A percentile compares a stretch with the other conserved stretches of the same genome.
phyloP scores from a whole-genome alignment of 2,113 vertebrate genomes.

The Cranoglanis bouderius region DNA sequence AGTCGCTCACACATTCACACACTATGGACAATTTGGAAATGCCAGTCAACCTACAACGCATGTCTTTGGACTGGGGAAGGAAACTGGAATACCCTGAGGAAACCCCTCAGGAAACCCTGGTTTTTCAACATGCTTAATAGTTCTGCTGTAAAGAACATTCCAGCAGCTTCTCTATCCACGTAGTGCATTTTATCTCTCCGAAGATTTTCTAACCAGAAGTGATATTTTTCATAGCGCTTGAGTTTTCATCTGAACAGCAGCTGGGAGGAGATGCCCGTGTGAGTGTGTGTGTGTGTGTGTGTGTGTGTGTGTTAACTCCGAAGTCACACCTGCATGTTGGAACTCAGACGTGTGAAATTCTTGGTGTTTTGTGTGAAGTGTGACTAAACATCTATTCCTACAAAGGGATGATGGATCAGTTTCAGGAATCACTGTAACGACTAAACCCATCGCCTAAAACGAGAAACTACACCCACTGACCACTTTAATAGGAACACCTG shows the following conservation, averaged over 20 bases:
- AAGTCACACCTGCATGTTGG: not conserved
- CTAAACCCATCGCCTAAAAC: not conserved
- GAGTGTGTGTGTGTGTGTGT: constrained; percentile 8
- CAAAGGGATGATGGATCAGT: not conserved
- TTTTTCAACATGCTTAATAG: too few species aligned
- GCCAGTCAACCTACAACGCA: too few species aligned
- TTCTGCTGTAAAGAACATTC: not conserved
- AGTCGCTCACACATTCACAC: too few species aligned
- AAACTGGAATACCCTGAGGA: too few species aligned
- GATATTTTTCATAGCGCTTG: not conserved
- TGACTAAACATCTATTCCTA: constrained; percentile 11
- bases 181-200: not conserved
- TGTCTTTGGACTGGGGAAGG: too few species aligned
- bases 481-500: not conserved
- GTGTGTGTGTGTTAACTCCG: not conserved
- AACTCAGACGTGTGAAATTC: constrained; percentile 9
- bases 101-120: too few species aligned
- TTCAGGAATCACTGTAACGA: not conserved
- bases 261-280: not conserved
- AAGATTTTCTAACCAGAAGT: not conserved
- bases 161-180: not conserved
- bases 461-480: not conserved
- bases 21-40: too few species aligned
- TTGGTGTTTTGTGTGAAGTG: not conserved
- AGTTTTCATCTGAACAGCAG: not conserved